Percentiles rank a stretch among this genome's conserved stretches.
Conservation (phyloP, 1,140 invertebrate species). For the Hyphantria cunea region DNA sequence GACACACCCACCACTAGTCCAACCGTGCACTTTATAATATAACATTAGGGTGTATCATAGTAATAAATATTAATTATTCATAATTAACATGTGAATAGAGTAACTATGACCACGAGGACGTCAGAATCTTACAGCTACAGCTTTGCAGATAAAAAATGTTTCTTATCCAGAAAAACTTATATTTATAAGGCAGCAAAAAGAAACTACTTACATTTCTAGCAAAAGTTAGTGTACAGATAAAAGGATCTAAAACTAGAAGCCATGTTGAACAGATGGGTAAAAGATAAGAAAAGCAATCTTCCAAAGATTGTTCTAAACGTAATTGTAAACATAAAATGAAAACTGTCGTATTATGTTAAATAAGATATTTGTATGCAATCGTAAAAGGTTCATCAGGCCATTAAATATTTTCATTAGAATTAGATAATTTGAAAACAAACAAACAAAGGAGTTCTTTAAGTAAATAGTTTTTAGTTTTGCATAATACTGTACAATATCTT, state of each 20-base stretch:
- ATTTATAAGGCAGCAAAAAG: no score
- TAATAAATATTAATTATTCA: no score
- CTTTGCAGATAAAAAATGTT: no score
- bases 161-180: no score
- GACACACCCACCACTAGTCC: no score
- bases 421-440: conserved; percentile 8
- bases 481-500: not conserved
- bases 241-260: not conserved
- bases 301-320: conserved; percentile 16
- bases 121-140: no score
- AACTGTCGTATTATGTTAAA: conserved; percentile 16
- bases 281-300: conserved; percentile 12
- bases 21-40: no score
- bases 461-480: not conserved
- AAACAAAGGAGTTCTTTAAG: conserved; percentile 1
- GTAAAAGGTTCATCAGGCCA: conserved; percentile 5
- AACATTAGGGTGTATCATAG: no score
- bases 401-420: conserved; percentile 18
- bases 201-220: no score
- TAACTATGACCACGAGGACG: no score
- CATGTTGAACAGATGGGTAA: conserved; percentile 15
- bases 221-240: no score
- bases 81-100: no score
- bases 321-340: conserved; percentile 2
- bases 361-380: conserved; percentile 21